These are phyloP conservation scores for Eledona agricola DNA, from an alignment of 2,888 invertebrate genomes.

Conservation along the genomic window DNA sequence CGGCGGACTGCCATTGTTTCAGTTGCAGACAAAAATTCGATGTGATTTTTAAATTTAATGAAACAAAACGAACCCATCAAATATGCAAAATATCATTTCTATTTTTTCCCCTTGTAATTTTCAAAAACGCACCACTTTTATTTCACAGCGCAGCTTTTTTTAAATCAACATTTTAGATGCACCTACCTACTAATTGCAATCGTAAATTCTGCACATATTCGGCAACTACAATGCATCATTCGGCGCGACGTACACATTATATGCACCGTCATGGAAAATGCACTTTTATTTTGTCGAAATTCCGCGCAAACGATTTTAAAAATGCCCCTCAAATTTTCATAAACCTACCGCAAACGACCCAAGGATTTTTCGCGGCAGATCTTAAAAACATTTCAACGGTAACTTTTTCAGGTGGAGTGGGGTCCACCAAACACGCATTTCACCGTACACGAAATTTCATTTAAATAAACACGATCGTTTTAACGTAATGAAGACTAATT, in stretches of 20 bases:
- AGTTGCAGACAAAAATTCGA: conserved; percentile 61
- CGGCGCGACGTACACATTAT: conserved; percentile 24
- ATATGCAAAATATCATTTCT: conserved; percentile 61
- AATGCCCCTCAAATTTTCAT: conserved; percentile 1
- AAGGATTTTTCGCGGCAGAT: not conserved
- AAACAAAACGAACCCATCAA: conserved; percentile 61
- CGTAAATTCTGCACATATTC: conserved; percentile 51
- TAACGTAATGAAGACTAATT: conserved; percentile 5
- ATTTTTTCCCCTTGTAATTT: conserved; percentile 56
- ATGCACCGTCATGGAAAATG: conserved; percentile 23
- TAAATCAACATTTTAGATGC: conserved; percentile 51
- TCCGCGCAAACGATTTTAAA: conserved; percentile 15
- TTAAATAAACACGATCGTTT: too few relatives aligned
- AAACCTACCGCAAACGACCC: conserved; percentile 3
- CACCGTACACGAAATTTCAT: too few relatives aligned
- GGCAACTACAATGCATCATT: conserved; percentile 31
- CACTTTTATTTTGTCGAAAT: conserved; percentile 20
- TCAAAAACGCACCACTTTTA: conserved; percentile 51
- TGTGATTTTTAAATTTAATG: conserved; percentile 63
- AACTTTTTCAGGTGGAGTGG: not conserved
- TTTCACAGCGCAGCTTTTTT: conserved; percentile 47
- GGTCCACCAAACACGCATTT: too few relatives aligned
- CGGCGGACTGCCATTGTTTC: conserved; percentile 61
- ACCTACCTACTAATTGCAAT: conserved; percentile 50
- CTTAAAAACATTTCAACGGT: conserved; percentile 2